Percentiles rank a stretch among this genome's conserved stretches.
phyloP scores from a whole-genome alignment of 2,797 vertebrate species.

The Sparus aurata region DNA sequence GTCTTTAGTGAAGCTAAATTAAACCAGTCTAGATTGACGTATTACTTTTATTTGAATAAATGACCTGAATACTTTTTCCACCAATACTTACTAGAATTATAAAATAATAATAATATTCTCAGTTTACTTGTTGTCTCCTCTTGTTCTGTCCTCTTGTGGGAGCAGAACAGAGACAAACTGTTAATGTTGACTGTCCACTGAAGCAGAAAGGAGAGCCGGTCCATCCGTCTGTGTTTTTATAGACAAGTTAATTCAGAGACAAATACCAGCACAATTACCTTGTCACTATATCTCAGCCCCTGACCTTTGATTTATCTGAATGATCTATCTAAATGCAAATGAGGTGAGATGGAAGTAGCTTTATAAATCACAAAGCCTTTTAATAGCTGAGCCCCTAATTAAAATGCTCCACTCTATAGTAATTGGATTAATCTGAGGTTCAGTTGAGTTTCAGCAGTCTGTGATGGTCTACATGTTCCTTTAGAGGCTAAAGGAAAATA shows the following conservation, averaged over 20 bases:
- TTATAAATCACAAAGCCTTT: conserved; percentile 7
- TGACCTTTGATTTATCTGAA: conserved; percentile 71
- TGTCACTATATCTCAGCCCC: conserved; percentile 44
- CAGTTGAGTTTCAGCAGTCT: background rate
- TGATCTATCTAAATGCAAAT: conserved; percentile 82
- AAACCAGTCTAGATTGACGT: no score
- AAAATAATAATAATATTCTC: no score
- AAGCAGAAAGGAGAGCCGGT: conserved; percentile 16
- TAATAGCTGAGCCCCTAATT: background rate
- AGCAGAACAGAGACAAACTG: background rate
- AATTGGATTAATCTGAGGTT: background rate
- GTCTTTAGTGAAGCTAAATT: no score
- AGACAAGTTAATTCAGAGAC: conserved; percentile 30
- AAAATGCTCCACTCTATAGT: background rate
- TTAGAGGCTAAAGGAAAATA: background rate
- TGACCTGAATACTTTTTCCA: no score
- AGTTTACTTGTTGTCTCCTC: background rate
- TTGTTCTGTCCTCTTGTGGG: background rate
- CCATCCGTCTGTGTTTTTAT: conserved; percentile 56
- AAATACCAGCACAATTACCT: conserved; percentile 51
- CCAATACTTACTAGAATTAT: no score
- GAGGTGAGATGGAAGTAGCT: conserved; percentile 21
- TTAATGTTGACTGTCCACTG: conserved; percentile 34
- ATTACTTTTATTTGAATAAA: no score
- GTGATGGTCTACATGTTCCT: background rate